Evolutionary conservation across 2,888 invertebrate species (phyloP).

Genomic region (Caenorhabditis afra): DNA sequence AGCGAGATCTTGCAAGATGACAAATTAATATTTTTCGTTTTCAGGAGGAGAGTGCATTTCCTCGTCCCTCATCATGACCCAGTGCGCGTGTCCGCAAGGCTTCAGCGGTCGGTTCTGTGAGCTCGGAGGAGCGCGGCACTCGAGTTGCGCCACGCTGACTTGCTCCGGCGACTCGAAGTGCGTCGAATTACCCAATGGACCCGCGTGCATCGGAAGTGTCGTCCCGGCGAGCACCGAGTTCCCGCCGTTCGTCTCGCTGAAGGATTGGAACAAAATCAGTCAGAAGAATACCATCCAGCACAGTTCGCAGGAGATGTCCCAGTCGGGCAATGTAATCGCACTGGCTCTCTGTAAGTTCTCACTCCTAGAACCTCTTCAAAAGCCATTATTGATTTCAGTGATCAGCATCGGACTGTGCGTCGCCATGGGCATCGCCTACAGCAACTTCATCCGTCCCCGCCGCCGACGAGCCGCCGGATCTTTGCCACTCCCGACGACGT

Average conservation of each 20-base stretch:
- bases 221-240: not conserved
- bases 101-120: constrained; percentile 43
- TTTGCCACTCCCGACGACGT: not conserved
- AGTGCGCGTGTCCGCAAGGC: constrained; percentile 37
- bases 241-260: not conserved
- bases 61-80: constrained; percentile 5
- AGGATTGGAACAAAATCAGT: not conserved
- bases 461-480: constrained; percentile 6
- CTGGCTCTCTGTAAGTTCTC: not conserved
- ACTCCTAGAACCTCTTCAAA: not conserved
- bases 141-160: constrained; percentile 6
- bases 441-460: constrained; percentile 9
- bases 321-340: too few relatives aligned
- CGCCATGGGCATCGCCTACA: constrained; percentile 11
- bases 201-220: constrained; percentile 10
- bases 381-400: constrained; percentile 4
- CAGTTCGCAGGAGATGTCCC: too few relatives aligned
- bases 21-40: constrained; percentile 1
- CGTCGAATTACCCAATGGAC: constrained; percentile 5
- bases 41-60: constrained; percentile 45
- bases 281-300: not conserved
- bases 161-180: constrained; percentile 12
- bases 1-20: not conserved
- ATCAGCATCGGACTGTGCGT: constrained; percentile 15
- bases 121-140: constrained; percentile 2